phyloP scores from a whole-genome alignment of 2,888 invertebrate genomes.

The Sclerodermus sp. region DNA sequence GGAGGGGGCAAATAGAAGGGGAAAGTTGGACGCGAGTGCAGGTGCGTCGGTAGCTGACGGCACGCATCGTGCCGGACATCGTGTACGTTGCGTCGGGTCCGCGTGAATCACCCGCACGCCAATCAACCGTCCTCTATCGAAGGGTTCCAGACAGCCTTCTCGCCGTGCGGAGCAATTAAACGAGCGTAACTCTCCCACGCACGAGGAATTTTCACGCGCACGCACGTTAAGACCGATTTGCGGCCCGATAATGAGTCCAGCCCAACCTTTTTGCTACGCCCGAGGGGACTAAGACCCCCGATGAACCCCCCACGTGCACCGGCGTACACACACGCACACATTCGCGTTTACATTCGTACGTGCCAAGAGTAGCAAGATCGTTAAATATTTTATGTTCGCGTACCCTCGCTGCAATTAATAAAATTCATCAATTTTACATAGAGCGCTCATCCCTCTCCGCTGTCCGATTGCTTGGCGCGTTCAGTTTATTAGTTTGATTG shows the following conservation, averaged over 20 bases:
- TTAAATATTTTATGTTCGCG: no score
- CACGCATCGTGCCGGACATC: slow-evolving; percentile 13
- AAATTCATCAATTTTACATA: no score
- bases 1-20: not conserved
- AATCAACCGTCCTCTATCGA: slow-evolving; percentile 33
- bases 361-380: no score
- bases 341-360: no score
- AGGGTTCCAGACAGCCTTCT: slow-evolving; percentile 9
- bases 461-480: no score
- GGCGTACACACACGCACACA: no score
- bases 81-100: slow-evolving; percentile 1
- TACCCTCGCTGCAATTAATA: no score
- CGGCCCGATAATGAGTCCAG: slow-evolving; percentile 11
- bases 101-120: slow-evolving; percentile 41
- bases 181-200: slow-evolving; percentile 38
- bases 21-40: slow-evolving; percentile 18
- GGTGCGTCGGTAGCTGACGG: slow-evolving; percentile 1
- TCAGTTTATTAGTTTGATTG: no score
- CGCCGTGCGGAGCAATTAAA: slow-evolving; percentile 28
- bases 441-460: no score
- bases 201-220: slow-evolving; percentile 24
- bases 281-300: no score
- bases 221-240: slow-evolving; percentile 29
- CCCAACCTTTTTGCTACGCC: no score
- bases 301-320: no score